Percentiles rank a stretch among this genome's conserved stretches.
phyloP scores from a whole-genome alignment of 2,113 vertebrate genomes.

The Gadus macrocephalus region DNA sequence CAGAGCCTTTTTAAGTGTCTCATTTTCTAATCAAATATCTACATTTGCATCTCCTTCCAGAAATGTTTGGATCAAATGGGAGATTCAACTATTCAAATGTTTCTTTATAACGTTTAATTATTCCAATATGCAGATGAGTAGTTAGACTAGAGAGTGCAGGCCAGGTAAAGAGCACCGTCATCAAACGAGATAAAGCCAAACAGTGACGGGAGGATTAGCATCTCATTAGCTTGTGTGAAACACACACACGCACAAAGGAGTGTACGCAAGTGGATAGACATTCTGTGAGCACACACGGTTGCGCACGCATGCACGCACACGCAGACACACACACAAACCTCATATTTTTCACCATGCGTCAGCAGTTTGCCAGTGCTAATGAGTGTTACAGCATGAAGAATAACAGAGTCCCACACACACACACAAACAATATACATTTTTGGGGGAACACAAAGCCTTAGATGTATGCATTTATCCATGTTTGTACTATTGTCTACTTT shows the following conservation, averaged over 20 bases:
- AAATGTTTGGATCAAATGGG: no score
- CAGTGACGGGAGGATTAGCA: not conserved
- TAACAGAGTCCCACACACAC: not conserved
- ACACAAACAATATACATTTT: not conserved
- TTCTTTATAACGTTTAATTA: not conserved
- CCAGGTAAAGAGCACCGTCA: not conserved
- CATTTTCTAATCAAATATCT: no score
- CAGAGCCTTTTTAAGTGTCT: no score
- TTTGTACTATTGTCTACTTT: no score
- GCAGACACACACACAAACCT: not conserved
- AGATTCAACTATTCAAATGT: no score
- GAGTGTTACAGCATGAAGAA: not conserved
- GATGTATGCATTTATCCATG: no score
- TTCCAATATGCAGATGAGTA: not conserved
- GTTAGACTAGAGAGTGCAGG: not conserved
- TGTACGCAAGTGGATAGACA: not conserved
- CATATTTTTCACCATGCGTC: not conserved
- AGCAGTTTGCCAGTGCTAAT: slow-evolving; percentile 7
- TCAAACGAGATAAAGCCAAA: slow-evolving; percentile 2
- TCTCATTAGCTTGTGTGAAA: not conserved
- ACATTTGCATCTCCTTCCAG: no score
- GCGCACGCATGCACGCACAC: not conserved
- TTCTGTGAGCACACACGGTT: not conserved
- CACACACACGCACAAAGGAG: not conserved
- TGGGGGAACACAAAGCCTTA: no score